phyloP scores from a whole-genome alignment of 92 coral and sea anemone species.

The Desmophyllum pertusum region DNA sequence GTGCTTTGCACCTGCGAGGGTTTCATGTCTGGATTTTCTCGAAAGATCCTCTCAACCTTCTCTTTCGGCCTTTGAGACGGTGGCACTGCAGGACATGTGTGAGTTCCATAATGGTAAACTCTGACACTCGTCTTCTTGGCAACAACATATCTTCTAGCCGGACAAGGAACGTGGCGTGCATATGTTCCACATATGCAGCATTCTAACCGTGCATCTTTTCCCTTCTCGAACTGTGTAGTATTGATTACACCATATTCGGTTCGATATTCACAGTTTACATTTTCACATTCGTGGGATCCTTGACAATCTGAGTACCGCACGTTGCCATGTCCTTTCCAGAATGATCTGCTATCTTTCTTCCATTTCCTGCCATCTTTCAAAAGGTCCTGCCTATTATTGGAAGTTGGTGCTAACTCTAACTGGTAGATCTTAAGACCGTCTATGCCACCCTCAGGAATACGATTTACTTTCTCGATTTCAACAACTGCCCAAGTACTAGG shows the following conservation, averaged over 20 bases:
- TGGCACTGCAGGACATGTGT: conserved; percentile 42
- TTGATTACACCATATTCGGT: conserved; percentile 63
- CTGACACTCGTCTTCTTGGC: conserved; percentile 23
- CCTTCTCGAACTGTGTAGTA: conserved; percentile 57
- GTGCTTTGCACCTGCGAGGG: conserved; percentile 57
- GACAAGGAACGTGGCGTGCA: conserved; percentile 54
- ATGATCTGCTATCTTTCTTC: conserved; percentile 58
- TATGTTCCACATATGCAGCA: conserved; percentile 35
- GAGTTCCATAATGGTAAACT: conserved; percentile 44
- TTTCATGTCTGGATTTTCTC: conserved; percentile 47
- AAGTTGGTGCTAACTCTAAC: conserved; percentile 15
- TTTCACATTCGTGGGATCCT: conserved; percentile 67
- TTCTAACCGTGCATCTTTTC: conserved; percentile 30
- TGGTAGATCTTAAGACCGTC: conserved; percentile 47
- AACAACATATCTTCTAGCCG: conserved; percentile 52
- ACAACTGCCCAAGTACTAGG: conserved; percentile 51
- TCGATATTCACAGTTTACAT: conserved; percentile 47
- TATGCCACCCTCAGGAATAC: conserved; percentile 50
- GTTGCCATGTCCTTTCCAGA: conserved; percentile 57
- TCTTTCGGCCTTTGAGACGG: conserved; percentile 16
- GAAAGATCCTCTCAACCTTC: conserved; percentile 16
- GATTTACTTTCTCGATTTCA: conserved; percentile 30
- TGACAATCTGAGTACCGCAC: conserved; percentile 63
- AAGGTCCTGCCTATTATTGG: conserved; percentile 21
- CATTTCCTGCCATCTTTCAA: conserved; percentile 68